phyloP scores from a whole-genome alignment of 2,113 vertebrate genomes.

The Rhea pennata region DNA sequence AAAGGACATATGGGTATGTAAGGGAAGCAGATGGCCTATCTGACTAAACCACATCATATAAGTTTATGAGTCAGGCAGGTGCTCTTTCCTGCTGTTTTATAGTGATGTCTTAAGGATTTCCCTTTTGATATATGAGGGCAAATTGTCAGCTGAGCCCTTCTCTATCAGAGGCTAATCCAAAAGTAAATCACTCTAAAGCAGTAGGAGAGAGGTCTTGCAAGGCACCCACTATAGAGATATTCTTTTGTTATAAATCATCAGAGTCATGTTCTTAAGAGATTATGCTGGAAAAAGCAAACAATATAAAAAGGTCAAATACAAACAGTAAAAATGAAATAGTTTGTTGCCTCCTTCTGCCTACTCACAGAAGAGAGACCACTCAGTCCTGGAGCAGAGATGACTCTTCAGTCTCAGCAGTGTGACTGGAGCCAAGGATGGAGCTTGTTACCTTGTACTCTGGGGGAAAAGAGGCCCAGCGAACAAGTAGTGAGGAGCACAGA shows the following conservation, averaged over 20 bases:
- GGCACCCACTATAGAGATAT: conserved; percentile 38
- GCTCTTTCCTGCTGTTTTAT: conserved; percentile 78
- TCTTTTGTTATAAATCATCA: conserved; percentile 75
- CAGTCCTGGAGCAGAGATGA: not conserved
- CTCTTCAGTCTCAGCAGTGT: not conserved
- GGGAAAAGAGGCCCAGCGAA: too few relatives aligned
- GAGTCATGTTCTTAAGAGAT: conserved; percentile 63
- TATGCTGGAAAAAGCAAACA: conserved; percentile 66
- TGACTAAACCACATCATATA: conserved; percentile 57
- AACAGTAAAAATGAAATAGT: conserved; percentile 66
- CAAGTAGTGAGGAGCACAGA: not conserved
- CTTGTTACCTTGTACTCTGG: not conserved
- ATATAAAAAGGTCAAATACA: conserved; percentile 76
- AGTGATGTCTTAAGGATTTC: conserved; percentile 78
- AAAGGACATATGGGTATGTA: conserved; percentile 70
- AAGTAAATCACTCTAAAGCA: conserved; percentile 78
- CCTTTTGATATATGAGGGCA: conserved; percentile 77
- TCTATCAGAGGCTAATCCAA: conserved; percentile 66
- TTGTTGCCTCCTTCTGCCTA: conserved; percentile 51
- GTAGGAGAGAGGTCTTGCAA: conserved; percentile 59
- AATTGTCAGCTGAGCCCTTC: conserved; percentile 59
- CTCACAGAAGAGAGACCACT: conserved; percentile 3
- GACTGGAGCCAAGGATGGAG: not conserved
- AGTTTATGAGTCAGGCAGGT: conserved; percentile 77
- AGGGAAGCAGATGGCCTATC: conserved; percentile 73